A percentile compares a stretch with the other conserved stretches of the same genome.
Conservation (phyloP, 2,888 invertebrate species). For the Protodeltote pygarga region DNA sequence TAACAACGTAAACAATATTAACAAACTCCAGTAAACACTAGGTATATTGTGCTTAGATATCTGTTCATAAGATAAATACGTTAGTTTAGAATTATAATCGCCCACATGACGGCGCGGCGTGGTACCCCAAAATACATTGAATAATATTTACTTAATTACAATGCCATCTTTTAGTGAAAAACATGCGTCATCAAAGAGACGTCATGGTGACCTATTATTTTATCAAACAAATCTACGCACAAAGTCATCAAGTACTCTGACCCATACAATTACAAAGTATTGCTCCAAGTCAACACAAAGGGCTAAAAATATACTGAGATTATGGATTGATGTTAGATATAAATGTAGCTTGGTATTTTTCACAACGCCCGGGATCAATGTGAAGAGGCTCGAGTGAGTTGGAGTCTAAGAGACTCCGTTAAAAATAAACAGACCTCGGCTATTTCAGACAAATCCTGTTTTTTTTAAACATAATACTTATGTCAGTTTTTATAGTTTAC, state of each 20-base stretch:
- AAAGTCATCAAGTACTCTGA: too few species aligned
- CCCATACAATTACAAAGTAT: too few species aligned
- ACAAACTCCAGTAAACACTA: too few species aligned
- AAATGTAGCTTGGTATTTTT: slow-evolving; percentile 27
- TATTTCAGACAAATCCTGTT: too few species aligned
- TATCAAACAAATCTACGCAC: slow-evolving; percentile 27
- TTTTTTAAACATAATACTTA: too few species aligned
- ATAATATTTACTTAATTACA: slow-evolving; percentile 35
- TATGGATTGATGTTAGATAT: slow-evolving; percentile 2
- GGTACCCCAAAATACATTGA: slow-evolving; percentile 10
- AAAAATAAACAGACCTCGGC: slow-evolving; percentile 25
- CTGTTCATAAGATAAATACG: too few species aligned
- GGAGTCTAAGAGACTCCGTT: slow-evolving; percentile 14
- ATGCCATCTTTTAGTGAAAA: slow-evolving; percentile 31
- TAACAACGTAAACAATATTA: too few species aligned
- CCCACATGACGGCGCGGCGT: slow-evolving; percentile 3
- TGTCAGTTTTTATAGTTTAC: too few species aligned
- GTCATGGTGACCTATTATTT: slow-evolving; percentile 30
- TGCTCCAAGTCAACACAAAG: slow-evolving; percentile 6
- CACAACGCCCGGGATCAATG: slow-evolving; percentile 15
- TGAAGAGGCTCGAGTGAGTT: slow-evolving; percentile 16
- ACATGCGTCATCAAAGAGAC: slow-evolving; percentile 35
- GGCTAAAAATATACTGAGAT: slow-evolving; percentile 12
- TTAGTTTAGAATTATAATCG: slow-evolving; percentile 15
- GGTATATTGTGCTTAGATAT: slow-evolving; percentile 1